Base-by-base conservation (phyloP, 2,888 invertebrate species). In the Tipula unca region DNA sequence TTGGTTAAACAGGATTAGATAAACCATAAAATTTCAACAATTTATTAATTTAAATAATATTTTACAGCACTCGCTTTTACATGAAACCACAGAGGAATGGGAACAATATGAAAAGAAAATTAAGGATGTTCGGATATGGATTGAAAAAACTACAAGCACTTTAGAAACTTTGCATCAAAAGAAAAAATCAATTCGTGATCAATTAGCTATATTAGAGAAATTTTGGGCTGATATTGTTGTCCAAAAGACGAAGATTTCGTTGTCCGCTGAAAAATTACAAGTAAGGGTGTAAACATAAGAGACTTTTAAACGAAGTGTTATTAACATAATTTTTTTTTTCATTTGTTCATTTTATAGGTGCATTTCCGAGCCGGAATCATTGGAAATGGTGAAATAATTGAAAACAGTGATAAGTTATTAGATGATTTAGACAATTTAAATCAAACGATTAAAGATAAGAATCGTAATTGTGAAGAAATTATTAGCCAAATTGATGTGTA, bases 51-150 rank as follows among this genome's bases (percentile, higher is more conserved):
- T 36, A 25, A 69, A 39, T 35, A 29, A 29, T 85, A 35, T 29
- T 54, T 85, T 93, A 87, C 91, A 97, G 97, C 95, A 96, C 89
- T 95, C 96, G 84, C 91, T 97, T 88, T 92, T 98, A 86, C 96
- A 96, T 93, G 98, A 98, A 91, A 94, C 97, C 85, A 95, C 96
- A 85, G 97, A 98, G 90, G 98, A 98, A 92, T 98, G 98, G 97
- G 97, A 98, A 90, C 96, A 98, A 90, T 98, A 97, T 91, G 98
- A 98, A 91, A 95, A 94, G 90, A 98, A 98, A 91, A 93, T 98
- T 90, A 96, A 96, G 90, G 98, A 98, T 88, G 96, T 96, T 84
- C 94, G 94, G 86, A 93, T 93, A 87, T 98, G 98, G 97, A 94
- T 98, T 88, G 97, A 98, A 87, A 97, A 97, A 89, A 95, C 97